phyloP scores from a whole-genome alignment of 2,113 vertebrate genomes.

The Lucifuga dentata region DNA sequence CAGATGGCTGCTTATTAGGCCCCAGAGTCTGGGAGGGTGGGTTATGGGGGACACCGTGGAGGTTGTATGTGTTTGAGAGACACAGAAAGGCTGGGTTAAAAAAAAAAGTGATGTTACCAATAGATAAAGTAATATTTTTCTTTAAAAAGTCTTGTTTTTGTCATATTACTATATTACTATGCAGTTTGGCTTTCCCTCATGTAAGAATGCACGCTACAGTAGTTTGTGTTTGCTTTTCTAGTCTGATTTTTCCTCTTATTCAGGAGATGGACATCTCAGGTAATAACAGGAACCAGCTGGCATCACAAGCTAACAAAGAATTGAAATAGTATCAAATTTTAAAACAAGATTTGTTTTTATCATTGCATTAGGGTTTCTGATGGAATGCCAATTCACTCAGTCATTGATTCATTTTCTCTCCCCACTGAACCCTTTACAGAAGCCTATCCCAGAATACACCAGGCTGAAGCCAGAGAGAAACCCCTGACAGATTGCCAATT shows the following conservation, averaged over 20 bases:
- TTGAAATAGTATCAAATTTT: slow-evolving; percentile 39
- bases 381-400: slow-evolving; percentile 48
- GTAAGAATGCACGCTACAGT: too few species aligned
- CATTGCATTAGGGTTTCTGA: slow-evolving; percentile 21
- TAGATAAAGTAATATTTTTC: slow-evolving; percentile 6
- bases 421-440: slow-evolving; percentile 29
- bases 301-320: slow-evolving; percentile 27
- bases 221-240: slow-evolving; percentile 18
- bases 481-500: slow-evolving; percentile 1
- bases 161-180: slow-evolving; percentile 24
- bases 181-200: slow-evolving; percentile 10
- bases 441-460: slow-evolving; percentile 15
- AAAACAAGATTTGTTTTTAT: slow-evolving; percentile 18
- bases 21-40: slow-evolving; percentile 72
- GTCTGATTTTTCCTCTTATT: slow-evolving; percentile 5
- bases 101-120: slow-evolving; percentile 30
- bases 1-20: slow-evolving; percentile 86
- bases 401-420: slow-evolving; percentile 40
- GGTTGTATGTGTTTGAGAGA: slow-evolving; percentile 59
- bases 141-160: background rate
- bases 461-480: slow-evolving; percentile 9
- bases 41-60: slow-evolving; percentile 59
- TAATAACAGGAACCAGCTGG: slow-evolving; percentile 49
- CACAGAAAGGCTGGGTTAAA: slow-evolving; percentile 33
- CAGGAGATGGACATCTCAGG: slow-evolving; percentile 4